Evolutionary conservation across 2,888 invertebrate genomes (phyloP).

Genomic region (Adelognathus sp.): DNA sequence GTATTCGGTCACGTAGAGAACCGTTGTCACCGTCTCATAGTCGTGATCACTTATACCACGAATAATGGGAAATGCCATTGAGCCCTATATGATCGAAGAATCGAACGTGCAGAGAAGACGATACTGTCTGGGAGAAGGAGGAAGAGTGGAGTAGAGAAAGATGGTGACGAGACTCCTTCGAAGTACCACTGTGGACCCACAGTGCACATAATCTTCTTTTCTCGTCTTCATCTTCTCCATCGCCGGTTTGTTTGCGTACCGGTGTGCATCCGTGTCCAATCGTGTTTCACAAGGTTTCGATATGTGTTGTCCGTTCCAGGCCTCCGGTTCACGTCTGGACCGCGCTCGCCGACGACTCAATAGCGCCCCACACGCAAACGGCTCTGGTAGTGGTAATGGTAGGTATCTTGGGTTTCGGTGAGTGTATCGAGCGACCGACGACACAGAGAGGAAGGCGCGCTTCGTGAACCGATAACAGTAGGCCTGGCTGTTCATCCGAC

Average conservation of each 20-base stretch:
- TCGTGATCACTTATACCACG: not conserved
- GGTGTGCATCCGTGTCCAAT: conserved; percentile 79
- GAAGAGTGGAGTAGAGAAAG: conserved; percentile 36
- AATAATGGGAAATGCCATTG: conserved; percentile 24
- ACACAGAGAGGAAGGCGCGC: conserved; percentile 63
- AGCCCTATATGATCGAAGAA: conserved; percentile 22
- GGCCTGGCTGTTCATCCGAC: conserved; percentile 23
- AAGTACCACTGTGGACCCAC: conserved; percentile 56
- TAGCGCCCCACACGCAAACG: conserved; percentile 64
- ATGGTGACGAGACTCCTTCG: conserved; percentile 37
- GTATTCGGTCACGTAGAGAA: too few species aligned
- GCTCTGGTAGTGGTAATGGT: conserved; percentile 4
- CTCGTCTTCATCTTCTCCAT: conserved; percentile 31
- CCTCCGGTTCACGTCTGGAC: conserved; percentile 65
- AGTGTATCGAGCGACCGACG: conserved; percentile 42
- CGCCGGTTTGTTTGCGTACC: conserved; percentile 76
- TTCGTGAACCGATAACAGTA: conserved; percentile 49
- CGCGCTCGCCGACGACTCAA: conserved; percentile 77
- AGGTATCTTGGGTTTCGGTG: conserved; percentile 44
- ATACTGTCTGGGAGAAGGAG: conserved; percentile 15
- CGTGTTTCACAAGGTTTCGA: conserved; percentile 77
- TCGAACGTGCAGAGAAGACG: conserved; percentile 4
- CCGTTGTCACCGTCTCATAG: too few species aligned
- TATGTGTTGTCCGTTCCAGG: conserved; percentile 58
- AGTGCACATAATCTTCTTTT: conserved; percentile 49